Evolutionary conservation across 2,797 vertebrate genomes (phyloP), one percentile per base, ranked within the genome.

Genomic region (Tamandua tetradactyla): DNA sequence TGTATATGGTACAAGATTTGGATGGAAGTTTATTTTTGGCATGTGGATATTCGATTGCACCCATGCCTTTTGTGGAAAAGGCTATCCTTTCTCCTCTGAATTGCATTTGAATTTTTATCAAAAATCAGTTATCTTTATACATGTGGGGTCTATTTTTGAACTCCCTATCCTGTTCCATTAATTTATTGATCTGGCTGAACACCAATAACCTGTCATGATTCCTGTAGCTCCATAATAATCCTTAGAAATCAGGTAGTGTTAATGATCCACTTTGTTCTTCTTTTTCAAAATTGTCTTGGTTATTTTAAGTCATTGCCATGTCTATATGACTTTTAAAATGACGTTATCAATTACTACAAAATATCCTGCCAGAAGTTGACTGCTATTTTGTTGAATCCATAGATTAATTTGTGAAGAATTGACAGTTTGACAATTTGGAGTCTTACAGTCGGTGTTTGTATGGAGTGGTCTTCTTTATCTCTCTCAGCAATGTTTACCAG

Each of bases 401-500:
- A 59, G 10, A 42, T 91, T 10, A 82, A 11, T 83, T 57, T 69
- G 20, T 18, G n/a, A 20, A 55, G 79, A 90, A 81, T 0, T 81
- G 37, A 74, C 32, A 27, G 44, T 75, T 82, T 82, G 87, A 74
- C 68, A 25, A 55, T 55, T 22, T 68, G 64, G 30, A 81, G 30
- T 72, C 47, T 94, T 22, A n/a, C n/a, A n/a, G n/a, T n/a, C n/a
- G n/a, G n/a, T n/a, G n/a, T n/a, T n/a, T n/a, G n/a, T n/a, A n/a
- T n/a, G n/a, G n/a, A n/a, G n/a, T n/a, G 20, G 7, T 78, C 37
- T 81, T 83, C n/a, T 80, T 92, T 72, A 64, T 87, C 91, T 87
- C 52, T 47, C 2, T 61, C 25, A 93, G 5, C 74, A 86, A 40
- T 71, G 55, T 13, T 57, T 71, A 62, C 44, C 59, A 59, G 3